Percentiles rank a stretch among this genome's conserved stretches.
Conservation (phyloP, 2,113 vertebrate species). For the Chrysochloris asiatica region DNA sequence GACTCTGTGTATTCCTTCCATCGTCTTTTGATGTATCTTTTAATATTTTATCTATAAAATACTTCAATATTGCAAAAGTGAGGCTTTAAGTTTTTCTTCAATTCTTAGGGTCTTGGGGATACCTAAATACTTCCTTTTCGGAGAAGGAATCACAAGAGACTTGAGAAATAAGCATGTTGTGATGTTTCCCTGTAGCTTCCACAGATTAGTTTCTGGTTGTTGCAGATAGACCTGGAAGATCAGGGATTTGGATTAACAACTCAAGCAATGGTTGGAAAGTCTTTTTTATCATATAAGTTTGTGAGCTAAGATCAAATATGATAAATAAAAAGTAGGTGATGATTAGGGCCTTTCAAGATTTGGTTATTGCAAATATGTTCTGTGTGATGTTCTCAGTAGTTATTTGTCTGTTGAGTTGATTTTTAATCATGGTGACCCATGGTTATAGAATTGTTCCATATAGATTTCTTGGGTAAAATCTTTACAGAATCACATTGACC, state of each 20-base stretch:
- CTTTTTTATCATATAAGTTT: not conserved
- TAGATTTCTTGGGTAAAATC: not conserved
- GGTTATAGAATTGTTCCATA: not conserved
- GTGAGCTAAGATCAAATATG: not conserved
- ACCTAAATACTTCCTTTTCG: not conserved
- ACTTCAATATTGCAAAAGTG: no score
- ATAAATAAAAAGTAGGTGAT: slow-evolving; percentile 39
- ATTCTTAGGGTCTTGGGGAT: no score
- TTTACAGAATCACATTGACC: not conserved
- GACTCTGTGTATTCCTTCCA: no score
- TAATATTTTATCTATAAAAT: no score
- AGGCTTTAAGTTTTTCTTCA: no score
- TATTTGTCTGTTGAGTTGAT: not conserved
- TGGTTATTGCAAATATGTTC: not conserved
- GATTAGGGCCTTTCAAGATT: not conserved
- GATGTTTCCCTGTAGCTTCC: not conserved
- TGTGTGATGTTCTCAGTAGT: not conserved
- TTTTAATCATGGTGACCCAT: not conserved
- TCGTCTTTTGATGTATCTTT: no score
- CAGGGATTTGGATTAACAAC: not conserved
- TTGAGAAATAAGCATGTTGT: not conserved
- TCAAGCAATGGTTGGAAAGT: not conserved
- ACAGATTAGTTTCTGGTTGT: not conserved
- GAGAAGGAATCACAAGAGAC: not conserved
- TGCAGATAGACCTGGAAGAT: not conserved